Conservation (phyloP, 2,888 invertebrate species). For the Drosophila pseudotalamancana region DNA sequence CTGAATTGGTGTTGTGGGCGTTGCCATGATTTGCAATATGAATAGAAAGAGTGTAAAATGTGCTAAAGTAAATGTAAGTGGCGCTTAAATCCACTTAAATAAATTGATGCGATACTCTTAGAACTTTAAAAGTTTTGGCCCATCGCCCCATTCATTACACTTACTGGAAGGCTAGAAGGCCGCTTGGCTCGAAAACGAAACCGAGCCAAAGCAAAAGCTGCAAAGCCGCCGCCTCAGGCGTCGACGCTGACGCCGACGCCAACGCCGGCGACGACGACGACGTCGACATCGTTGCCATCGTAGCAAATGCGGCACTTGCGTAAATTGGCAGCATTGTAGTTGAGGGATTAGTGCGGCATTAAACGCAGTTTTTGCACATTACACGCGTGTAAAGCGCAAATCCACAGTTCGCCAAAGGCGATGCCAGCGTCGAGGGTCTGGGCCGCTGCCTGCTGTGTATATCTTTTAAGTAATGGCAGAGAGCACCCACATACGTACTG, state of each 20-base stretch:
- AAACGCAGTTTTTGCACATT: conserved; percentile 81
- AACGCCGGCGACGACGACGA: no score
- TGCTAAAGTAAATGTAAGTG: conserved; percentile 47
- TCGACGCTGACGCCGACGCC: neutral
- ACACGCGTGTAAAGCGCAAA: conserved; percentile 78
- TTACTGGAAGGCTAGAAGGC: conserved; percentile 53
- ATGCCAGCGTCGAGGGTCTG: conserved; percentile 19
- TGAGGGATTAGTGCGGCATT: conserved; percentile 80
- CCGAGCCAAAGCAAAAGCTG: conserved; percentile 42
- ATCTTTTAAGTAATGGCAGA: conserved; percentile 65
- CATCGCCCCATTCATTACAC: conserved; percentile 63
- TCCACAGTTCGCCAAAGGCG: conserved; percentile 55
- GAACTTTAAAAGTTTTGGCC: conserved; percentile 60
- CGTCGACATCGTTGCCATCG: conserved; percentile 30
- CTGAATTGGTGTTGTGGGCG: conserved; percentile 12
- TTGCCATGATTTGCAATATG: conserved; percentile 30
- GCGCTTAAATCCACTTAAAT: conserved; percentile 72
- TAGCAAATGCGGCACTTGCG: conserved; percentile 71
- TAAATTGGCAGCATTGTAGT: conserved; percentile 80
- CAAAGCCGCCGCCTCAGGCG: conserved; percentile 50
- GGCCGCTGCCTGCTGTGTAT: conserved; percentile 3
- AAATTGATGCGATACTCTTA: conserved; percentile 65
- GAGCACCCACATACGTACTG: conserved; percentile 21
- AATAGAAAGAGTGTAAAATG: conserved; percentile 25
- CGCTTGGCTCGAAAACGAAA: conserved; percentile 34